phyloP scores from a whole-genome alignment of 2,888 invertebrate species.

The Sminthurides aquaticus region DNA sequence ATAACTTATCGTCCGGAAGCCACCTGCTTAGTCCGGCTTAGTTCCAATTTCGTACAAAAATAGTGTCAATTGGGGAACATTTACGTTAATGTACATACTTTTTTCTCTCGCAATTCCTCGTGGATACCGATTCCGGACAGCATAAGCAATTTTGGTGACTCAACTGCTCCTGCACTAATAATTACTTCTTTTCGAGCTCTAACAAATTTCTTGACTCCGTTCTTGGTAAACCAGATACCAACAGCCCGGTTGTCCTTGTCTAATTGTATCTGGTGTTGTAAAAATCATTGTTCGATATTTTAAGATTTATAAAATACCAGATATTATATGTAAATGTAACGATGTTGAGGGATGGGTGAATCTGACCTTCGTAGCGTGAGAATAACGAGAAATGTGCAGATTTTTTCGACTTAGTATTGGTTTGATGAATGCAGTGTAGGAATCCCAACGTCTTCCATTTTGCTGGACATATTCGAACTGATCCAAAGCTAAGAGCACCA shows the following conservation, averaged over 20 bases:
- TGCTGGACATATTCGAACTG: too few relatives aligned
- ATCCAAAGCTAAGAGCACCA: too few relatives aligned
- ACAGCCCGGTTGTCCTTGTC: conserved; percentile 24
- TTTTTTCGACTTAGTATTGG: conserved; percentile 12
- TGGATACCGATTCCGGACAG: conserved; percentile 33
- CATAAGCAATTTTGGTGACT: conserved; percentile 29
- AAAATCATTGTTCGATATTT: not conserved
- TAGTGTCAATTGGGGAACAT: too few relatives aligned
- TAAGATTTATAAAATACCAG: not conserved
- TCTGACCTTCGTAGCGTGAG: conserved; percentile 17
- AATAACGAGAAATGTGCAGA: conserved; percentile 13
- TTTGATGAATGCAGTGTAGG: too few relatives aligned
- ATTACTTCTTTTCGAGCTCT: conserved; percentile 29
- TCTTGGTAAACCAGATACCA: conserved; percentile 26
- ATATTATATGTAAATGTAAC: conserved; percentile 18
- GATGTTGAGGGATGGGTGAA: conserved; percentile 12
- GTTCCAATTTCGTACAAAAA: too few relatives aligned
- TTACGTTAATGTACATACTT: too few relatives aligned
- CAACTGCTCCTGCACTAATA: conserved; percentile 26
- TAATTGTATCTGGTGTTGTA: conserved; percentile 24
- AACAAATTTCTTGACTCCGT: conserved; percentile 25
- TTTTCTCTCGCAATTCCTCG: too few relatives aligned
- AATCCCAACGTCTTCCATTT: too few relatives aligned
- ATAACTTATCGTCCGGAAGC: too few relatives aligned
- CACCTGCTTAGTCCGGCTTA: too few relatives aligned